Evolutionary conservation across 2,797 vertebrate species (phyloP).

Genomic region (Manis pentadactyla): DNA sequence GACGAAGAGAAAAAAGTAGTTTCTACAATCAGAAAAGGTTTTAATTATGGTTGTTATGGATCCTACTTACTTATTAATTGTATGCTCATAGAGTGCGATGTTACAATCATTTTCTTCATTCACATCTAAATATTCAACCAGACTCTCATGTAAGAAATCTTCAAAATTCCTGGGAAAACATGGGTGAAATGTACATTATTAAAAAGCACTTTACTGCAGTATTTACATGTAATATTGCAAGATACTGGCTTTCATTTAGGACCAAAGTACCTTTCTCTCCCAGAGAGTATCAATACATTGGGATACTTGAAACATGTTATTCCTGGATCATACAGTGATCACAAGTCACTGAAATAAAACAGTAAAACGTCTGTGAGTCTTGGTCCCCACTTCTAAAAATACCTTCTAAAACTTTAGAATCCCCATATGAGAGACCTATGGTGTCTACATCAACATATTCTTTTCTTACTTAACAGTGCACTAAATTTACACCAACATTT

Average conservation of each 20-base stretch:
- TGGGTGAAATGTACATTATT: slow-evolving; percentile 28
- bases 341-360: neutral
- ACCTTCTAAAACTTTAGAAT: neutral
- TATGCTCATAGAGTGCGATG: slow-evolving; percentile 96
- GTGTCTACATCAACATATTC: neutral
- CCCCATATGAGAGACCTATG: neutral
- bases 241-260: neutral
- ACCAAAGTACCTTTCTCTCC: neutral
- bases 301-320: neutral
- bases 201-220: neutral
- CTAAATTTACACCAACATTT: neutral
- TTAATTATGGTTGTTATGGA: neutral
- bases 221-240: neutral
- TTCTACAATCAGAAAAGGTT: neutral
- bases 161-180: slow-evolving; percentile 93
- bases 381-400: neutral
- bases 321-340: neutral
- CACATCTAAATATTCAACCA: slow-evolving; percentile 98
- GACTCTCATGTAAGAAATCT: slow-evolving; percentile 97
- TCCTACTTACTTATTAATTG: slow-evolving; percentile 94
- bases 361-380: neutral
- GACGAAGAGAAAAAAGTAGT: neutral
- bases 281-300: neutral
- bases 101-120: slow-evolving; percentile 99
- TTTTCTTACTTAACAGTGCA: neutral